Percentiles rank a stretch among this genome's conserved stretches.
Evolutionary conservation across 2,113 vertebrate species (phyloP).

Genomic region (Aphyosemion australe): DNA sequence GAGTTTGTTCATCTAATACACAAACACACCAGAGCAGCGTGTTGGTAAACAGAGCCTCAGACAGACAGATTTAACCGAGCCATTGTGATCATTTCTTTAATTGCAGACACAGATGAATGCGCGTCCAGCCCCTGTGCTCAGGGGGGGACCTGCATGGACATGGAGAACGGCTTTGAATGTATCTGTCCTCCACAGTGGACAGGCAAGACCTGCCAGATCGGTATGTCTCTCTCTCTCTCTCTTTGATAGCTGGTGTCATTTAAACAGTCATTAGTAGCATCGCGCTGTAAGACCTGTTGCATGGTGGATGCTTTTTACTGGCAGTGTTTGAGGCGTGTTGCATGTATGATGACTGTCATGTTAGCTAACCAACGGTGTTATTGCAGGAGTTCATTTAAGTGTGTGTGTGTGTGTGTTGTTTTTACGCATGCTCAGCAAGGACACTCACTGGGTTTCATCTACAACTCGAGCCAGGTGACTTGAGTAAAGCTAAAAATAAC

Average conservation of each 20-base stretch:
- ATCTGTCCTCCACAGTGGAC: constrained; percentile 91
- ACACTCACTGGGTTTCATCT: constrained; percentile 52
- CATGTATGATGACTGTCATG: background rate
- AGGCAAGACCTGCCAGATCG: constrained; percentile 92
- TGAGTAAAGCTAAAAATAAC: constrained; percentile 80
- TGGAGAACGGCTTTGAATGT: constrained; percentile 90
- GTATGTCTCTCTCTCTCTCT: constrained; percentile 70
- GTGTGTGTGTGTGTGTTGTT: constrained; percentile 23
- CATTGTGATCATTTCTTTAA: background rate
- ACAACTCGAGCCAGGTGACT: constrained; percentile 75
- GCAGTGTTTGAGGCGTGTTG: background rate
- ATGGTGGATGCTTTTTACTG: constrained; percentile 21
- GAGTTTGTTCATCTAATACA: constrained; percentile 13
- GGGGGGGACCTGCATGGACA: constrained; percentile 90
- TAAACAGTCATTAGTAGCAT: too few species aligned
- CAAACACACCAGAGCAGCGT: too few species aligned
- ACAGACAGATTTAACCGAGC: too few species aligned
- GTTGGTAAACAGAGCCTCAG: too few species aligned
- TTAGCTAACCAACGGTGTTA: constrained; percentile 34
- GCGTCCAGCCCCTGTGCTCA: constrained; percentile 88
- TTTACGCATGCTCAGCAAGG: constrained; percentile 12
- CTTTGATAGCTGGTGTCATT: too few species aligned
- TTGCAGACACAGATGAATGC: constrained; percentile 92
- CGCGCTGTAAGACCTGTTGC: background rate
- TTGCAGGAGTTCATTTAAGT: constrained; percentile 36